Base-by-base conservation (phyloP, 1,140 invertebrate genomes). In the Akabosia matsudoensis region DNA sequence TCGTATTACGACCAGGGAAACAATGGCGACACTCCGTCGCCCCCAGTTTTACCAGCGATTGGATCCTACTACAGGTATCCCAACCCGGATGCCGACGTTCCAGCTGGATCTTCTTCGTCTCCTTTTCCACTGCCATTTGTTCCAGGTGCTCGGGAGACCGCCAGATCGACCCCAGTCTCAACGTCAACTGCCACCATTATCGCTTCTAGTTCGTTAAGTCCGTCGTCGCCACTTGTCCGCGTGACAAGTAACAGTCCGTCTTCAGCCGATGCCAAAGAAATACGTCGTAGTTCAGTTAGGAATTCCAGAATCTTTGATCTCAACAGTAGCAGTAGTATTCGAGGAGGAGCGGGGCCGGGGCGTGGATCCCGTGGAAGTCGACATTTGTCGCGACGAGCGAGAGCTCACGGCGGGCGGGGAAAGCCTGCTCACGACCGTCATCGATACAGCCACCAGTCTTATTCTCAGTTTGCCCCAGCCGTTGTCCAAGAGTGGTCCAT, bases 381-480 rank as follows among this genome's bases (percentile, higher is more conserved):
- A 10, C 3, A 16, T 37, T 31, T 13, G 14, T 10, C 31, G 16
- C 1, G 33, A n/a, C 1, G 74, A 52, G 78, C 78, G 16, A 74
- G 70, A 61, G 67, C 34, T 51, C 78, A 79, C 54, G 75, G 75
- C 4, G 76, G 75, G 22, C 67, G 75, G 33, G 76, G 74, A 26
- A 76, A 79, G 37, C 74, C 75, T 14, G 54, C 30, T 13, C 51
- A 54, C 22, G 45, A 73, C 45, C 73, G 52, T 7, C 64, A 72
- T 0, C 1, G 70, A n/a, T 24, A 56, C 31, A 16, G 16, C 16
- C 75, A 78, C 37, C 37, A 45, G n/a, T 61, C 54, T 78, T 70
- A 73, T 79, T 45, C 34, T 74, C 73, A 64, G 37, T 74, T 77
- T 80, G 28, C 79, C 78, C 74, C 78, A 81, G 81, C 76, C 77